Percentiles rank a stretch among this genome's conserved stretches.
Evolutionary conservation across 2,797 vertebrate genomes (phyloP).

Genomic region (Anguilla obscura): DNA sequence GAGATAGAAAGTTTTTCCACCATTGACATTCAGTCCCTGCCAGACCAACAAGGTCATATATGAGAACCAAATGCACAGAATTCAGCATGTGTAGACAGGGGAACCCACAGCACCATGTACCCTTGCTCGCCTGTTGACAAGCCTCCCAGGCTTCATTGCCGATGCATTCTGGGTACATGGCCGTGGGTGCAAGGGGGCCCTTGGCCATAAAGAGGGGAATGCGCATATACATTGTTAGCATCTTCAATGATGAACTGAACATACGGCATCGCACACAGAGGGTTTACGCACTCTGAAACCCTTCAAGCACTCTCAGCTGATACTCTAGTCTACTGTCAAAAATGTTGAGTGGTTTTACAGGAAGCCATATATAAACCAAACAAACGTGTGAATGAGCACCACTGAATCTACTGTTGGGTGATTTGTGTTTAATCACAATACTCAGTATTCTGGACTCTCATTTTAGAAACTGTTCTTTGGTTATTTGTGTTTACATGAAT

Average conservation of each 20-base stretch:
- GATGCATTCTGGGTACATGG: background rate
- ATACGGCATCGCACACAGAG: background rate
- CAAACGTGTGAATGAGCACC: background rate
- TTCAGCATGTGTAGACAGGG: background rate
- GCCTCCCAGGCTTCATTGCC: background rate
- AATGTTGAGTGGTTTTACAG: background rate
- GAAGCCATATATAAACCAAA: background rate
- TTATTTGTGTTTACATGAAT: background rate
- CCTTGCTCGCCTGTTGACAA: background rate
- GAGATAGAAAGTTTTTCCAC: conserved; percentile 21
- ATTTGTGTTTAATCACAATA: background rate
- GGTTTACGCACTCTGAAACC: background rate
- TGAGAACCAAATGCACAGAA: background rate
- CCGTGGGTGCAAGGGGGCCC: background rate
- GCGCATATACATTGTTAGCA: background rate
- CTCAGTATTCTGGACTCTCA: background rate
- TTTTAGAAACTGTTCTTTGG: background rate
- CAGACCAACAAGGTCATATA: conserved; percentile 34
- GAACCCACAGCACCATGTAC: background rate
- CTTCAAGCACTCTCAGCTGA: background rate
- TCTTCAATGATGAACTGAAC: background rate
- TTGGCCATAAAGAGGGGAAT: background rate
- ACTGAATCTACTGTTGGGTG: background rate
- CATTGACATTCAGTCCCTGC: conserved; percentile 27
- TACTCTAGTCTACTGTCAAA: background rate